Conservation (phyloP, 2,888 invertebrate genomes). For the Leptinotarsa rubiginosa region DNA sequence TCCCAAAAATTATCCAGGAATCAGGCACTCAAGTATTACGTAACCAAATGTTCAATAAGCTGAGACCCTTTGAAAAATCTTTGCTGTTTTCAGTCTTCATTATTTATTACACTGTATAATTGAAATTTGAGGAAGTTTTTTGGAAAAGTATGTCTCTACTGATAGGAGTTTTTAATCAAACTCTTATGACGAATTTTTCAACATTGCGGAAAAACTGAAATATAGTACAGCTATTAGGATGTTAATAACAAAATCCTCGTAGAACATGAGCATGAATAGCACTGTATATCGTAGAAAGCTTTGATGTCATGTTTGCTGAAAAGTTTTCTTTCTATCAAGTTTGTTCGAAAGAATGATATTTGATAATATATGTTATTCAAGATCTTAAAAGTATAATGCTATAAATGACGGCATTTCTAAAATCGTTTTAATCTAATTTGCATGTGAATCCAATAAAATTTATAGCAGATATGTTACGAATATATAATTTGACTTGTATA, state of each 20-base stretch:
- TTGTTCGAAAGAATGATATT: too few species aligned
- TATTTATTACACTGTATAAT: too few species aligned
- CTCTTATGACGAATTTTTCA: not conserved
- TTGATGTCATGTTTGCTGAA: not conserved
- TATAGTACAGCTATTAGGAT: not conserved
- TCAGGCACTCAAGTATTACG: too few species aligned
- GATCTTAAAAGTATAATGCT: not conserved
- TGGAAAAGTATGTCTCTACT: too few species aligned
- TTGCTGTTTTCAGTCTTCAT: too few species aligned
- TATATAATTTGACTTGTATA: conserved; percentile 3
- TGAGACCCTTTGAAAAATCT: too few species aligned
- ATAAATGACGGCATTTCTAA: not conserved
- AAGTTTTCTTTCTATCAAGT: not conserved
- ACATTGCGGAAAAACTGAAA: not conserved
- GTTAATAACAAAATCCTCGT: not conserved
- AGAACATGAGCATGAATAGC: not conserved
- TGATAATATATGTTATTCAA: not conserved
- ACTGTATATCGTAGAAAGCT: not conserved
- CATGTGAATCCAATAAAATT: not conserved
- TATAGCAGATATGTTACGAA: not conserved
- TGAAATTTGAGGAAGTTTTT: too few species aligned
- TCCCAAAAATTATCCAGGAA: too few species aligned
- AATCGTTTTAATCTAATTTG: not conserved
- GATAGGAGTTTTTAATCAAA: not conserved
- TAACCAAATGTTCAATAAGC: too few species aligned